Evolutionary conservation across 1,140 invertebrate species (phyloP).

Genomic region (Pectinophora gossypiella): DNA sequence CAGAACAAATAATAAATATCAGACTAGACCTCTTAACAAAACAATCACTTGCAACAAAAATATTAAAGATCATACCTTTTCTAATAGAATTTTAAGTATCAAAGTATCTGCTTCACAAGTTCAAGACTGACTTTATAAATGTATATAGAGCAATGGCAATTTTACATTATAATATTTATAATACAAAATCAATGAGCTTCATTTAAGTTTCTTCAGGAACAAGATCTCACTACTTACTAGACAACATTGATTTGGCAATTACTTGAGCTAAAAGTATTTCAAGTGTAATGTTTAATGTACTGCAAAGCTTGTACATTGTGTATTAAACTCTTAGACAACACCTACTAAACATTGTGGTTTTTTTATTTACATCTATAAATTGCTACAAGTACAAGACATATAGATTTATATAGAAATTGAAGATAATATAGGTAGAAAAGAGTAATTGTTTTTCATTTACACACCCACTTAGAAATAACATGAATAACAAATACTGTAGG

Average conservation of each 20-base stretch:
- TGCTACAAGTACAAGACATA: background rate
- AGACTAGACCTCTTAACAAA: constrained; percentile 29
- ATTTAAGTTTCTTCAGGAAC: constrained; percentile 8
- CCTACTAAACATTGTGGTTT: constrained; percentile 6
- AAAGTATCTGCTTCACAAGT: too few relatives aligned
- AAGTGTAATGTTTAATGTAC: constrained; percentile 20
- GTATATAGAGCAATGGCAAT: background rate
- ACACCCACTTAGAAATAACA: background rate
- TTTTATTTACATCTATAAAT: background rate
- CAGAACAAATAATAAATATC: constrained; percentile 26
- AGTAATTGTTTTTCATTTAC: background rate
- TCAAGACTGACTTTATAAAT: background rate
- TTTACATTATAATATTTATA: too few relatives aligned
- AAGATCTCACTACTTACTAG: constrained; percentile 8
- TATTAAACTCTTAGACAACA: constrained; percentile 8
- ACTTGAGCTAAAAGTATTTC: constrained; percentile 41
- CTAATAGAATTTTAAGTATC: too few relatives aligned
- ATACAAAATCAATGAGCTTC: constrained; percentile 1
- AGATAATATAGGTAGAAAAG: background rate
- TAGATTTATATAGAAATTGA: background rate
- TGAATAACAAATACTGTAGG: constrained; percentile 1
- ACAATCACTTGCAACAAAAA: background rate
- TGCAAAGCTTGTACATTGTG: constrained; percentile 10
- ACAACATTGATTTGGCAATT: constrained; percentile 57
- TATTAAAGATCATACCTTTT: background rate